Conservation (phyloP, 1,140 invertebrate genomes). For the Coenobita brevimanus region DNA sequence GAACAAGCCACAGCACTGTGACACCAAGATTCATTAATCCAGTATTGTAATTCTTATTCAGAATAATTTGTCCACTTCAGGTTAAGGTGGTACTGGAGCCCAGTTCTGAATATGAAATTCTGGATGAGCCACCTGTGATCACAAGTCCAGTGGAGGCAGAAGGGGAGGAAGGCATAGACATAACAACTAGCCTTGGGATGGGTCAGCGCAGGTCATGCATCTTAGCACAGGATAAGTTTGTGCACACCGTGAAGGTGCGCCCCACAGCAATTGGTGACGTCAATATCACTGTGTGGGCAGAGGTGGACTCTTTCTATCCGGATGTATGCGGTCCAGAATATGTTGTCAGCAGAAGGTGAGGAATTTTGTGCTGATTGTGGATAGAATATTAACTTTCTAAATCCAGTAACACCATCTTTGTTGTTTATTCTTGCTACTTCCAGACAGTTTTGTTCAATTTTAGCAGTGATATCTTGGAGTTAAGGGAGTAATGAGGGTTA, state of each 20-base stretch:
- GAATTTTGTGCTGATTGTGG: neutral
- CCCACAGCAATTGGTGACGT: constrained; percentile 6
- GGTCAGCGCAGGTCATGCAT: constrained; percentile 36
- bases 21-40: no score
- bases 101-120: constrained; percentile 42
- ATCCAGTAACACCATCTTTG: no score
- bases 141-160: constrained; percentile 9
- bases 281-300: constrained; percentile 28
- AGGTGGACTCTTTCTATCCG: constrained; percentile 61
- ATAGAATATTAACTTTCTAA: neutral
- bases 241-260: constrained; percentile 30
- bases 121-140: neutral
- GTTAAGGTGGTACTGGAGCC: constrained; percentile 68
- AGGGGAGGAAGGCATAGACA: no score
- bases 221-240: constrained; percentile 45
- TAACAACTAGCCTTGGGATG: constrained; percentile 4
- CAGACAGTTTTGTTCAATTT: no score
- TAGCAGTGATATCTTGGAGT: no score
- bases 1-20: no score
- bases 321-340: constrained; percentile 75
- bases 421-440: no score
- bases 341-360: constrained; percentile 70
- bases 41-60: no score
- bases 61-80: no score
- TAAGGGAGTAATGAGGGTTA: no score